A percentile compares a stretch with the other conserved stretches of the same genome.
These are phyloP conservation scores for Crocidura indochinensis DNA, from an alignment of 2,797 vertebrate species.

Conservation along the genomic window DNA sequence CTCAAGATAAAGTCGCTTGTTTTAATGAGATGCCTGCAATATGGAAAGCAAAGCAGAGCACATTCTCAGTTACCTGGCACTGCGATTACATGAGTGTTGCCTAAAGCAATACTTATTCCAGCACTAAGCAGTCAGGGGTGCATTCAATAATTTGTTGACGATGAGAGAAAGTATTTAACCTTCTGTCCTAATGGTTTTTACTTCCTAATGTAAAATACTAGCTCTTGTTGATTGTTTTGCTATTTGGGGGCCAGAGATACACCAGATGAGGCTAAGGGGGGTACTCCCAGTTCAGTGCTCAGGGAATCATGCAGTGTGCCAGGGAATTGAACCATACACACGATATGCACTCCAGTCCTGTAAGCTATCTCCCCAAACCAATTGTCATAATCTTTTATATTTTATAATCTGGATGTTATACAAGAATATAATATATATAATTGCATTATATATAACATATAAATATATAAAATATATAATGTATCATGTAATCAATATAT, in stretches of 20 bases:
- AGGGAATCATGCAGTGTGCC: too few species aligned
- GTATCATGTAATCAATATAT: too few species aligned
- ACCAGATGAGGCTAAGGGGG: too few species aligned
- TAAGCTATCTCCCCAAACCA: too few species aligned
- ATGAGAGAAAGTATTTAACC: neutral
- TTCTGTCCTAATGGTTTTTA: neutral
- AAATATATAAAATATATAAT: too few species aligned
- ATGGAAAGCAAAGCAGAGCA: neutral
- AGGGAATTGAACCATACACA: too few species aligned
- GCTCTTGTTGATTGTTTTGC: too few species aligned
- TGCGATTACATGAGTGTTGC: neutral
- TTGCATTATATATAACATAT: too few species aligned
- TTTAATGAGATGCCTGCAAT: neutral
- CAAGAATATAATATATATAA: too few species aligned
- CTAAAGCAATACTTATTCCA: neutral
- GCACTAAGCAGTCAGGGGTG: neutral
- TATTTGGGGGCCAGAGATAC: too few species aligned
- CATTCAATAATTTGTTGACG: neutral
- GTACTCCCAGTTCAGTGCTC: too few species aligned
- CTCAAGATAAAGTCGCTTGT: conserved; percentile 30
- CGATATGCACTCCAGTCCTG: too few species aligned
- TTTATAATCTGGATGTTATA: neutral
- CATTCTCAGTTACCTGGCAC: neutral
- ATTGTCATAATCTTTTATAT: neutral
- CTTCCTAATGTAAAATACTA: neutral